phyloP scores from a whole-genome alignment of 2,113 vertebrate species.

The Smithornis capensis region DNA sequence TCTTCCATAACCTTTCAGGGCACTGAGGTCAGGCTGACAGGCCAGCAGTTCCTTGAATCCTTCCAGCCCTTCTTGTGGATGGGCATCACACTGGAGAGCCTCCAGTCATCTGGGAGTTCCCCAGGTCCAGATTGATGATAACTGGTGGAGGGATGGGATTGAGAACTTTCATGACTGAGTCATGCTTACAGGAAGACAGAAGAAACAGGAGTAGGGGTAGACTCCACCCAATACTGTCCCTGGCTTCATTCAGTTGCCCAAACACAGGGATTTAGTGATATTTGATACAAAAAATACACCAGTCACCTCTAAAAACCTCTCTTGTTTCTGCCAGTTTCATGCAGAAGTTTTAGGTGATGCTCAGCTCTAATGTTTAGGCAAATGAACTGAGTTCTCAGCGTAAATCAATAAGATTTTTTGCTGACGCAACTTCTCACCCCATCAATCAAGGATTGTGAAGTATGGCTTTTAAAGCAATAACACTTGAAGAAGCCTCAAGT shows the following conservation, averaged over 20 bases:
- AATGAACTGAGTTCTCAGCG: neutral
- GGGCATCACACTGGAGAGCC: neutral
- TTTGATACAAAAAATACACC: neutral
- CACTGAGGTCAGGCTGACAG: neutral
- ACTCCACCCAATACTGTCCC: neutral
- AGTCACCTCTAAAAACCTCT: neutral
- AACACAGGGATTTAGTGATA: neutral
- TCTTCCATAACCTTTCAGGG: neutral
- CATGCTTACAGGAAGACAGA: neutral
- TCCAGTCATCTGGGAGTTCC: neutral
- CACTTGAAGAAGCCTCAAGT: neutral
- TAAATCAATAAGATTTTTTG: neutral
- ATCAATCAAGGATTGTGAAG: neutral
- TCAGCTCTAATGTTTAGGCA: neutral
- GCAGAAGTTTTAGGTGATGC: neutral
- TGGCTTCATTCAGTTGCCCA: neutral
- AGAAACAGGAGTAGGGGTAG: neutral
- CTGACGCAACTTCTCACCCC: neutral
- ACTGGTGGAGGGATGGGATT: neutral
- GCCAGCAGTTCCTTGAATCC: too few species aligned
- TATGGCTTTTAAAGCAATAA: neutral
- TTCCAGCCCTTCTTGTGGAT: neutral
- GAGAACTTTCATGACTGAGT: neutral
- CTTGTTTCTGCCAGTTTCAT: neutral
- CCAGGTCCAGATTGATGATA: too few species aligned